Evolutionary conservation across 1,140 invertebrate species (phyloP), one percentile per base, ranked within the genome.

Genomic region (Riptortus pedestris): DNA sequence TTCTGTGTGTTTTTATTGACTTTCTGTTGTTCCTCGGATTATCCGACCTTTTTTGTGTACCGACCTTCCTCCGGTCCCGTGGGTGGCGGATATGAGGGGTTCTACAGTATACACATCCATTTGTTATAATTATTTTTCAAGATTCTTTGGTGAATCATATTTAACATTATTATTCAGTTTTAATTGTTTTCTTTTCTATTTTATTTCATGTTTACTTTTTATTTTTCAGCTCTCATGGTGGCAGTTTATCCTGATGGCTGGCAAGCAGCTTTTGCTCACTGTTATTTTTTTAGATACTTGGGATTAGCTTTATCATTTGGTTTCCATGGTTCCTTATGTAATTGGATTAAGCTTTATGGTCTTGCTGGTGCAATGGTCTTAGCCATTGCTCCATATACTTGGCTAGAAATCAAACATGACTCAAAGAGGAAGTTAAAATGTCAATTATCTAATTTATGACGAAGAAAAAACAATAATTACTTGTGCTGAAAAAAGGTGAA

Each of bases 231-330:
- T 31, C 67, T 78, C 51, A 59, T 78, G 31, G 75, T 76, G 12
- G 69, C 71, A 1, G 66, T 74, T 16, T 78, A 76, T 64, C 69
- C 72, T 0, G 76, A 79, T 59, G 71, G 72, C 45, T 79, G 76
- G 76, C 74, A 76, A 68, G 70, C 73, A 12, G 72, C 77, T 0
- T 74, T 79, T 64, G 74, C 75, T n/a, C 75, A 76, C 65, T 71
- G 72, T 16, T 70, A 71, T 20, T 76, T 77, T 60, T 77, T 76
- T 65, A 72, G 74, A 27, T 75, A 74, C 61, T 24, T 73, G 3
- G 77, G 77, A 14, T 61, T 77, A 14, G 71, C 73, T 7, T 31
- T 77, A n/a, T 72, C 76, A 7, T 78, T 78, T 67, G 70, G 67
- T 0, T 61, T 75, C 2, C 77, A 79, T 63, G 72, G 73, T 33